These are phyloP conservation scores for Chironomus striatipennis DNA, from an alignment of 1,140 invertebrate species.

Conservation along the genomic window DNA sequence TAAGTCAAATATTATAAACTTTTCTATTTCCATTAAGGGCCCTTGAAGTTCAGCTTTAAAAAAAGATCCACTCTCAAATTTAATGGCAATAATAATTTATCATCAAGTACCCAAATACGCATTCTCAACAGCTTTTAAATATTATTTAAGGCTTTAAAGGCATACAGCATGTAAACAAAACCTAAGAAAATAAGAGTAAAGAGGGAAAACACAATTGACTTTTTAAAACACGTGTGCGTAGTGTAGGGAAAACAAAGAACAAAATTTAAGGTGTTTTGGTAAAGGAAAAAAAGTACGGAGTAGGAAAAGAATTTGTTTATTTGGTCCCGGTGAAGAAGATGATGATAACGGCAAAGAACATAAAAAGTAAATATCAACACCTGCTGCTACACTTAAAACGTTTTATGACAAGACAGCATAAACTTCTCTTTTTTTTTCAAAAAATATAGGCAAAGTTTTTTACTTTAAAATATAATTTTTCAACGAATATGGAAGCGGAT, in stretches of 20 bases:
- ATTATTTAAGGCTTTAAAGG: neutral
- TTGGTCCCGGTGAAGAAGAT: neutral
- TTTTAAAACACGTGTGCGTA: neutral
- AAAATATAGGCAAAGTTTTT: no score
- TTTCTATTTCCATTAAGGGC: no score
- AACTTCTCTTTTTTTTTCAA: neutral
- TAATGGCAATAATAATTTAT: no score
- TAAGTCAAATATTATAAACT: no score
- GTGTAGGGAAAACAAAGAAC: neutral
- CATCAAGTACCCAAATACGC: neutral
- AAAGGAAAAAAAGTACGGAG: neutral
- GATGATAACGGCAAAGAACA: conserved; percentile 12
- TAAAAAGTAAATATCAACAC: conserved; percentile 24
- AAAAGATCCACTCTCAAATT: no score
- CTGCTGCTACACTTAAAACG: conserved; percentile 9
- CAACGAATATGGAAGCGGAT: no score
- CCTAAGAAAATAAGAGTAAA: neutral
- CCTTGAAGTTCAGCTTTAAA: no score
- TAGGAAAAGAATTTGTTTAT: conserved; percentile 3
- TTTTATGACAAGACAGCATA: conserved; percentile 15
- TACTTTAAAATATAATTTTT: no score
- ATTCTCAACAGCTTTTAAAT: conserved; percentile 14
- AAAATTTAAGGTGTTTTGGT: neutral
- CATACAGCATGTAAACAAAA: neutral
- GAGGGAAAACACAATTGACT: neutral